Base-by-base conservation (phyloP, 2,797 vertebrate species). In the Gouania willdenowi region DNA sequence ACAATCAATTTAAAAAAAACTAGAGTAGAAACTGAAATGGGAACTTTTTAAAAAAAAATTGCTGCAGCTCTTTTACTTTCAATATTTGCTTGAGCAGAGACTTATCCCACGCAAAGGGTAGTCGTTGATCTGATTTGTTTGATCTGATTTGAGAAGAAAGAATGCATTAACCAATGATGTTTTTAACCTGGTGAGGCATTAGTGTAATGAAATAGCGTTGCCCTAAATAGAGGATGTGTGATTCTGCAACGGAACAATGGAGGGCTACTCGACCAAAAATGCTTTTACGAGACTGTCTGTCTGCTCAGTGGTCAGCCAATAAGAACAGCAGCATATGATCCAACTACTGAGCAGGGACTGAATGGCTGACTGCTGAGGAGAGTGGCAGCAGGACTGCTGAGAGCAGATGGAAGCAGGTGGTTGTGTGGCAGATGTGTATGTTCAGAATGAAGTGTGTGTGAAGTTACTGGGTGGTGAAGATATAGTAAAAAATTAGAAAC, bases 331-430 rank as follows among this genome's bases (percentile, higher is more conserved):
- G 3, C 1, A 9, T 67, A 52, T 58, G 56, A 74, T 67, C 48
- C 72, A 15, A 51, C 57, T 40, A 47, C 63, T 62, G 46, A 59
- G 57, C 43, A 2, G 15, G 4, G 16, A 35, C 44, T 71, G 71
- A 68, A 65, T 66, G 58, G 69, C 45, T 27, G 61, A 53, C 75
- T 58, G 71, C 55, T 58, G 50, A 10, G 45, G 35, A 43, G 59
- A 48, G 34, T 21, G 52, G 53, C 37, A 17, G 60, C 30, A 31
- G 33, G 41, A 60, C 60, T 60, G 75, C 71, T 56, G 74, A 45
- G 70, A 58, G 38, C 38, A 1, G 15, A 63, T n/a, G n/a, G n/a
- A n/a, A n/a, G 54, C 73, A 79, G 76, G 67, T 69, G 71, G 49
- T 45, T 47, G 46, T 24, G 41, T 25, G 23, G 9, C 25, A 66